Evolutionary conservation across 2,113 vertebrate species (phyloP).

Genomic region (Brachyhypopomus occidentalis): DNA sequence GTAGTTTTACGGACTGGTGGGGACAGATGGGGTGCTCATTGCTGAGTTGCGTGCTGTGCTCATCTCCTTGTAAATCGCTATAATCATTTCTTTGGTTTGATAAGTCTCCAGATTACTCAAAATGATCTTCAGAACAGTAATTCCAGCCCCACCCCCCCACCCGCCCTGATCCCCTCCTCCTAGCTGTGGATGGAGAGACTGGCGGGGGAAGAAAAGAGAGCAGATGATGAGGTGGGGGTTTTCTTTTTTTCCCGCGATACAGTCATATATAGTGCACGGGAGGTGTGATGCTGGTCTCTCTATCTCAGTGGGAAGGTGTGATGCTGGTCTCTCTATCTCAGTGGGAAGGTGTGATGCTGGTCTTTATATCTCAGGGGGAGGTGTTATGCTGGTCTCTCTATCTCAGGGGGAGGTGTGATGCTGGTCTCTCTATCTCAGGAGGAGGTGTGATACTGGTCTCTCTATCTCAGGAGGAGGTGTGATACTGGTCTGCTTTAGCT

Average conservation of each 20-base stretch:
- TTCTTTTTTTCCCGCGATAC: too few relatives aligned
- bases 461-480: not conserved
- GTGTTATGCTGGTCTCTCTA: not conserved
- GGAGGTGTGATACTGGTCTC: too few relatives aligned
- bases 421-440: too few relatives aligned
- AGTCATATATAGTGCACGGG: too few relatives aligned
- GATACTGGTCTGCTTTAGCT: slow-evolving; percentile 44
- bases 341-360: not conserved
- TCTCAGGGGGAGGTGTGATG: too few relatives aligned
- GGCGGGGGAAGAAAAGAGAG: not conserved
- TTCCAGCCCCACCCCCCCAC: not conserved
- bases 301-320: too few relatives aligned
- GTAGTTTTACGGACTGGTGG: slow-evolving; percentile 47
- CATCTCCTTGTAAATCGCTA: slow-evolving; percentile 41
- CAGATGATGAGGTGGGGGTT: not conserved
- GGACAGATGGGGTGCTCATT: slow-evolving; percentile 71
- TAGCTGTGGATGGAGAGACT: not conserved
- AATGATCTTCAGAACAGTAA: slow-evolving; percentile 46
- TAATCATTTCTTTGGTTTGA: slow-evolving; percentile 72
- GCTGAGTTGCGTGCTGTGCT: slow-evolving; percentile 53
- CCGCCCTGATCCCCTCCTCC: not conserved
- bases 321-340: too few relatives aligned
- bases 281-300: too few relatives aligned
- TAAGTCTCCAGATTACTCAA: slow-evolving; percentile 75
- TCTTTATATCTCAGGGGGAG: not conserved